Conservation (phyloP, 2,888 invertebrate species). For the Zaprionus obscuricornis region DNA sequence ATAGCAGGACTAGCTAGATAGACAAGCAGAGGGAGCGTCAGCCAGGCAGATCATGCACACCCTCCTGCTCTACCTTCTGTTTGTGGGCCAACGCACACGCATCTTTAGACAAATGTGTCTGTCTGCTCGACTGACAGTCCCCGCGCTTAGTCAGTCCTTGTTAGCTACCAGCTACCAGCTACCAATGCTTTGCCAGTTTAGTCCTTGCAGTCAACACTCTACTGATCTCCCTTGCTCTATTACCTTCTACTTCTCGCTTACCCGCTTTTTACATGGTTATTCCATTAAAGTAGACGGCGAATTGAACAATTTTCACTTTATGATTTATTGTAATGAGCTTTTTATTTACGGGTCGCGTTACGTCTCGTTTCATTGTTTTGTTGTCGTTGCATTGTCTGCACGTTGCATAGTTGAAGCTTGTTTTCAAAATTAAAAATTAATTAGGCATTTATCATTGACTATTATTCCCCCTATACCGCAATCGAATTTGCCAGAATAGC, state of each 20-base stretch:
- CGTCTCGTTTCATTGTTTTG: conserved; percentile 24
- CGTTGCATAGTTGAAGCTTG: conserved; percentile 33
- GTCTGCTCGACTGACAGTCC: conserved; percentile 26
- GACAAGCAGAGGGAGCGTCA: conserved; percentile 6
- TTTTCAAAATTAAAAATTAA: conserved; percentile 74
- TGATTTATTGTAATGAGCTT: conserved; percentile 76
- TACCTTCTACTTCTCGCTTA: too few species aligned
- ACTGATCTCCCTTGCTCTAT: too few species aligned
- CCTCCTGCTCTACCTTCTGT: conserved; percentile 11
- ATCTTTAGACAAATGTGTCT: conserved; percentile 66
- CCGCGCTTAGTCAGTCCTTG: conserved; percentile 14
- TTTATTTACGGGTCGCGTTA: conserved; percentile 67
- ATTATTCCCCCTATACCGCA: background rate
- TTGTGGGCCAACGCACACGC: conserved; percentile 36
- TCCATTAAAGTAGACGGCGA: conserved; percentile 63
- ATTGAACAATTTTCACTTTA: conserved; percentile 74
- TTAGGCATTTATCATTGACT: conserved; percentile 72
- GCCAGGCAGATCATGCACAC: conserved; percentile 14
- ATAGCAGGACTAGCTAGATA: conserved; percentile 2
- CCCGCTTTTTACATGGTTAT: conserved; percentile 57
- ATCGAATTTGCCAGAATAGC: conserved; percentile 8
- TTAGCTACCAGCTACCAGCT: background rate
- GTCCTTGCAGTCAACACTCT: too few species aligned
- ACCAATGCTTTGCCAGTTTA: too few species aligned
- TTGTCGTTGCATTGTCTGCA: conserved; percentile 22